phyloP scores from a whole-genome alignment of 2,888 invertebrate species.

The Drosophila infuscata region DNA sequence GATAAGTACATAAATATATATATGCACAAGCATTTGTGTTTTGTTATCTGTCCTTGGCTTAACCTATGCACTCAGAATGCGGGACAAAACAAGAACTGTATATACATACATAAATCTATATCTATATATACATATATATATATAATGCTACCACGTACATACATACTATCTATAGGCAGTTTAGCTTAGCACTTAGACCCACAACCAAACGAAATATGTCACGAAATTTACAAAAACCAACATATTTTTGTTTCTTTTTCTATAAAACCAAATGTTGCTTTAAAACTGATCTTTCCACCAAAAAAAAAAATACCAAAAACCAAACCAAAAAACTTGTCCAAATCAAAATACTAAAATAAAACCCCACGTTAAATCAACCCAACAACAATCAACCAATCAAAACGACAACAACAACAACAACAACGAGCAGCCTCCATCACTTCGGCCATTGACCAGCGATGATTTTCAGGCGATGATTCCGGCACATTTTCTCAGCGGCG shows the following conservation, averaged over 20 bases:
- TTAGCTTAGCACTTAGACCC: conserved; percentile 59
- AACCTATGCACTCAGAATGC: conserved; percentile 37
- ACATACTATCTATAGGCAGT: conserved; percentile 52
- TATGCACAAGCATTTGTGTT: conserved; percentile 57
- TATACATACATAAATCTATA: conserved; percentile 27
- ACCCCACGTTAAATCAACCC: conserved; percentile 27
- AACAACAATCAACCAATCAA: conserved; percentile 12
- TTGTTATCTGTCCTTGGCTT: conserved; percentile 47
- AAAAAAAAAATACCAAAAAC: conserved; percentile 17
- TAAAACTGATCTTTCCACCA: conserved; percentile 55
- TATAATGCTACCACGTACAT: conserved; percentile 16
- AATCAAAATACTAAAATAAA: conserved; percentile 35
- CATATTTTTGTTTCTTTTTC: conserved; percentile 81
- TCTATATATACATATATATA: not conserved
- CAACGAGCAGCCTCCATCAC: conserved; percentile 82
- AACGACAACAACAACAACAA: conserved; percentile 7
- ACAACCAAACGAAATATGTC: conserved; percentile 57
- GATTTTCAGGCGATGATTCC: conserved; percentile 98
- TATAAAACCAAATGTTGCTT: conserved; percentile 66
- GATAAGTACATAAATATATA: conserved; percentile 15
- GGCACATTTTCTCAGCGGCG: conserved; percentile 94
- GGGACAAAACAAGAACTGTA: conserved; percentile 30
- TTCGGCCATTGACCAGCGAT: conserved; percentile 95
- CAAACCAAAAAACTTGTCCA: conserved; percentile 40
- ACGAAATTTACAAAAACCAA: conserved; percentile 76